Evolutionary conservation across 2,888 invertebrate genomes (phyloP), one percentile per base, ranked within the genome.

Genomic region (Apamea epomidion): DNA sequence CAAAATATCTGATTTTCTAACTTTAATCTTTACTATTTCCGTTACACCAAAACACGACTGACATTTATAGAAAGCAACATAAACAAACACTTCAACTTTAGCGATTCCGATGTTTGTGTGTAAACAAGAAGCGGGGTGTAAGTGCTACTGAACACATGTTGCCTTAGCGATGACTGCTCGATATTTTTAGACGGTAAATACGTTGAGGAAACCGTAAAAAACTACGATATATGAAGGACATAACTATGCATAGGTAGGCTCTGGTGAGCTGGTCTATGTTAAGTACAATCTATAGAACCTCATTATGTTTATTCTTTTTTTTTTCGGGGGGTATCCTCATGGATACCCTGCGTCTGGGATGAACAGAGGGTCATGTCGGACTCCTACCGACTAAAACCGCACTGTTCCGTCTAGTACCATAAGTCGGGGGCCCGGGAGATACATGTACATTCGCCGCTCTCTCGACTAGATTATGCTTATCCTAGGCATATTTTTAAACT

Each of bases 121-220:
- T 84, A 77, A 83, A 87, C 80, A 77, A 78, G 74, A 80, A 64
- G 68, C n/a, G 37, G 60, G 54, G 62, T 78, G 76, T 70, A 64
- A 73, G 68, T 42, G 73, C 65, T 70, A 78, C 76, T 77, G 74
- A 87, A 89, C 89, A 89, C 80, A 88, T 87, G 87, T 87, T 84
- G 67, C 65, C 58, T 70, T 76, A 42, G 21, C 67, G 64, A 29
- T 54, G 32, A 65, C 42, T 71, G 76, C 7, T 25, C 60, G 64
- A 58, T 87, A 89, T 87, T 84, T 89, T 79, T 77, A 80, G 75
- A 70, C 62, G 16, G 32, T 29, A 74, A 67, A 71, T 32, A 51
- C 29, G 37, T 83, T 18, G 48, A 62, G 32, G 32, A 45, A 65
- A 67, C 32, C 45, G 54, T 48, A 65, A 48, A 25, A 45, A 67